Evolutionary conservation across 2,888 invertebrate genomes (phyloP), one percentile per base, ranked within the genome.

Genomic region (Sycophila texana): DNA sequence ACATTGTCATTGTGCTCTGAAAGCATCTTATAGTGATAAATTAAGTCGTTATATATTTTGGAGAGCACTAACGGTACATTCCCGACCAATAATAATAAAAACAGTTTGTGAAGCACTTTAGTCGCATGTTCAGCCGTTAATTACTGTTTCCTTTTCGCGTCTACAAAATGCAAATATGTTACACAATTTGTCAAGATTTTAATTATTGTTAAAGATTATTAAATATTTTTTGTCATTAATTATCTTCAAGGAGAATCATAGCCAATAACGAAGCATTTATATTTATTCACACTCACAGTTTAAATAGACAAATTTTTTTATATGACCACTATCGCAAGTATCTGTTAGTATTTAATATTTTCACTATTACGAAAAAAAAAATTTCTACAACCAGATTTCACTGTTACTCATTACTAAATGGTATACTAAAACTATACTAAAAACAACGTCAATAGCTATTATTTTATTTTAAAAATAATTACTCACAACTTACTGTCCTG

Each of bases 241-340:
- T 39, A 10, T 39, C 39, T 10, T 39, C 39, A 20, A 7, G 14
- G 55, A 61, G 47, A 63, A 70, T 39, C 26, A 7, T 70, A 63
- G 49, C 7, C 18, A n/a, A 70, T 55, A 55, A 22, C 47, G 20
- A 73, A 63, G 18, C 58, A 39, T 63, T 22, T 49, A 30, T 58
- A 49, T 49, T 74, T 74, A 67, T 74, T 57, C 73, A 72, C 72
- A 78, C 49, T 58, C 20, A 68, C 49, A 68, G 26, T 20, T 18
- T 70, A 18, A 49, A 30, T 18, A 70, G 63, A 74, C 30, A 57
- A 63, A 5, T 74, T 74, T 55, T 26, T 63, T 63, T 65, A 58
- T 58, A 13, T 47, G 30, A 70, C 57, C 61, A 70, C 51, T 79
- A 61, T 60, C 58, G 30, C 70, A 67, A 77, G 74, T 70, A 66